Base-by-base conservation (phyloP, 2,113 vertebrate genomes). In the Periophthalmus modestus region DNA sequence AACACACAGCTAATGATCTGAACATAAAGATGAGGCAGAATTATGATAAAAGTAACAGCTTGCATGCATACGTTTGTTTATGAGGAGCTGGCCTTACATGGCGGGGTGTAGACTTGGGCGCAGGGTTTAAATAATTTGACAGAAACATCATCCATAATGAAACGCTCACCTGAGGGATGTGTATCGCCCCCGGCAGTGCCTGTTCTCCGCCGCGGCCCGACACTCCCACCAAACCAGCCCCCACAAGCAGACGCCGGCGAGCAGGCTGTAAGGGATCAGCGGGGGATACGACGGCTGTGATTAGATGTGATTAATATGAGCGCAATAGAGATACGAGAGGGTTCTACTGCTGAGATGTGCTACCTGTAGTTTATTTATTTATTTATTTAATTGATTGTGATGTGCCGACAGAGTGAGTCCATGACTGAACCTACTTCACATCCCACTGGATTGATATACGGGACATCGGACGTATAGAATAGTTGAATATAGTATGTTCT, bases 111-210 rank as follows among this genome's bases (percentile, higher is more conserved):
- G 84, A 84, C 71, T 85, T 62, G 76, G 79, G 81, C 80, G 84
- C 83, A 89, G 83, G 79, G 87, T 90, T 81, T 93, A 92, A 93
- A 94, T 94, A 89, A 94, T 94, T 93, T 93, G 92, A 91, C 89
- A 87, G 92, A 90, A 90, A 91, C 92, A 94, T 93, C 93, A 94
- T 94, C 90, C 85, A 94, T 95, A 94, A 94, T 94, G 92, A 94
- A 94, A 92, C 76, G 85, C 91, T 91, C 88, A 93, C 91, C 92
- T 90, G 90, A 91, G 92, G 92, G 92, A 91, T 92, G 88, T 93
- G 93, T 94, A 93, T 93, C 66, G 93, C 93, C 93, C 88, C 87
- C 74, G 93, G 93, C 93, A 75, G 71, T 92, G 85, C 87, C 89
- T 82, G 79, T 86, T 90, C 87, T 89, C 81, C 72, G 62, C 75